Base-by-base conservation (phyloP, 2,113 vertebrate species). In the Poicephalus meyeri region DNA sequence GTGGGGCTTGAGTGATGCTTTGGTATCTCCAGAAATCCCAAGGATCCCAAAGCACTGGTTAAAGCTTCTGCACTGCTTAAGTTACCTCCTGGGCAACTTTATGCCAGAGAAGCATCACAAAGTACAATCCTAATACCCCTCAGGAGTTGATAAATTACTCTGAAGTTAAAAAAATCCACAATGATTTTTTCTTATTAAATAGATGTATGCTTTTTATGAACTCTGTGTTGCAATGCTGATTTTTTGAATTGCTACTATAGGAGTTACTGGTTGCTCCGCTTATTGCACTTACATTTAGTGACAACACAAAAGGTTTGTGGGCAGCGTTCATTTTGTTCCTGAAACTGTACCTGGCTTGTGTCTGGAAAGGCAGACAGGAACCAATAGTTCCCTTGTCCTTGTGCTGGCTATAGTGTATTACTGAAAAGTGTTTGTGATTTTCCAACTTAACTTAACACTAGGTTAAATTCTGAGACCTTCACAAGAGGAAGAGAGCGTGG, bases 401-500 rank as follows among this genome's bases (percentile, higher is more conserved):
- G 25, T 17, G 35, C 29, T 87, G 65, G 2, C 10, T 68, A 60
- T 29, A 55, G 10, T 29, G 13, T 68, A 13, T 55, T 50, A 44
- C 33, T 17, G 35, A 78, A 52, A 20, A 56, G 11, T 5, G 16
- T 10, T 19, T 63, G 46, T 39, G 20, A 55, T 88, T 88, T 92
- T 70, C n/a, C 33, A 53, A 9, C 19, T 55, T 63, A 33, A 77
- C 65, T 65, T 79, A n/a, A 83, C 66, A 37, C 53, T 10, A 70
- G 25, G 13, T 33, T 16, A 42, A 39, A 63, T 63, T 66, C 35
- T 17, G 31, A 80, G 64, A 21, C 41, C 46, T 70, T 78, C 35
- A 3, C 18, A 3, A 10, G 24, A 53, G 25, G 68, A 65, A 60
- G n/a, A 60, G 11, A 55, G 20, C 0, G 0, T 1, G 0, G 47